Evolutionary conservation across 2,888 invertebrate species (phyloP).

Genomic region (Entomobrya multifasciata): DNA sequence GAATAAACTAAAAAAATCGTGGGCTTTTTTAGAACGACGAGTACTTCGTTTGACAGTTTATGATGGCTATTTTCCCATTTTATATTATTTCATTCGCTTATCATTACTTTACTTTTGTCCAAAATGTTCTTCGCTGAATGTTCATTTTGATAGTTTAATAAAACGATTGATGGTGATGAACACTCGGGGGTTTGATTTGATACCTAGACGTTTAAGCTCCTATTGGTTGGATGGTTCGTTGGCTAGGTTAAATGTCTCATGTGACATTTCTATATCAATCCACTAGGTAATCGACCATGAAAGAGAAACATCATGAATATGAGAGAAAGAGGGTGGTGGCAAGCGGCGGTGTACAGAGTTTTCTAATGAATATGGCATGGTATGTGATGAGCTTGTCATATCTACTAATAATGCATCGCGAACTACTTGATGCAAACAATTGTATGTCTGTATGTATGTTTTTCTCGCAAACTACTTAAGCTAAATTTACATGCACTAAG

Average conservation of each 20-base stretch:
- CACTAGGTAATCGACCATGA: slow-evolving; percentile 79
- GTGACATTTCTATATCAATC: slow-evolving; percentile 80
- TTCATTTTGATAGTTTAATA: slow-evolving; percentile 59
- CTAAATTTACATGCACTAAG: too few relatives aligned
- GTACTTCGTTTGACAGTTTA: too few relatives aligned
- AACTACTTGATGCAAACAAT: too few relatives aligned
- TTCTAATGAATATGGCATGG: slow-evolving; percentile 31
- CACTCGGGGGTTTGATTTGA: slow-evolving; percentile 48
- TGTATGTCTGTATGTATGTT: too few relatives aligned
- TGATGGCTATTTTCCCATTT: too few relatives aligned
- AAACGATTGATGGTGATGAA: slow-evolving; percentile 50
- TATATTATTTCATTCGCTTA: too few relatives aligned
- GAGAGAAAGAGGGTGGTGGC: slow-evolving; percentile 25
- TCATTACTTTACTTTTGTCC: too few relatives aligned
- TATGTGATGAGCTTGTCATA: neutral
- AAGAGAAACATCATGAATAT: slow-evolving; percentile 54
- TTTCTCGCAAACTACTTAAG: too few relatives aligned
- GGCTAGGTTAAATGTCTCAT: slow-evolving; percentile 71
- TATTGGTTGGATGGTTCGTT: slow-evolving; percentile 58
- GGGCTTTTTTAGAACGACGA: too few relatives aligned
- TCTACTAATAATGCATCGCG: neutral
- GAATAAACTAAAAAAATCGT: too few relatives aligned
- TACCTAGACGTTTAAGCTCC: slow-evolving; percentile 52
- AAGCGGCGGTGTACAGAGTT: neutral
- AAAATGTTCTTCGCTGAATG: too few relatives aligned